Evolutionary conservation across 2,797 vertebrate species (phyloP), one percentile per base, ranked within the genome.

Genomic region (Enteromius argenteus): DNA sequence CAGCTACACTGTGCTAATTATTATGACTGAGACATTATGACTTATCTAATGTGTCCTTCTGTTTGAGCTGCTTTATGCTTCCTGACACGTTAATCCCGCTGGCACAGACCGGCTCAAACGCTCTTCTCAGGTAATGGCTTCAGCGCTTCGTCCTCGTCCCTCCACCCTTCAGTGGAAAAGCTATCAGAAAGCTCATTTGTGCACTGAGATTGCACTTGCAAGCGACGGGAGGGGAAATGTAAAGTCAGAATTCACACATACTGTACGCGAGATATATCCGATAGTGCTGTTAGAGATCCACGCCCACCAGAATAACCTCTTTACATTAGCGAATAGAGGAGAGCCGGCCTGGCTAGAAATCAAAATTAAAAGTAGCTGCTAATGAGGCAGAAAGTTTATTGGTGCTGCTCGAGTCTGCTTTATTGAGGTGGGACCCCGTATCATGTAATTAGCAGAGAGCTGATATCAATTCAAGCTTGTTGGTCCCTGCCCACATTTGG

Each of bases 371-470:
- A 79, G 80, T 66, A 78, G 78, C 85, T 77, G 83, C 69, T 86
- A 89, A 89, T 88, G 81, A 86, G 81, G 53, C 78, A 85, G 78
- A 88, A 81, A 73, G 84, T 84, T 87, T 84, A 87, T 83, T 87
- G 79, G 73, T 79, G 76, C 23, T 69, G 82, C 51, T 76, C 64
- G 19, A 49, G 69, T 80, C 75, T 51, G 69, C 84, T 80, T 89
- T 89, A 89, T 89, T 89, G 84, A 89, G 85, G 81, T 87, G 86
- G 86, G 88, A 89, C 69, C 1, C 64, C 39, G 79, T 56, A 86
- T 82, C 81, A 86, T 82, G 86, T 80, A 89, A 89, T 89, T 87
- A 84, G 86, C 14, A 64, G 75, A 84, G 72, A 67, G 81, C 32
- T 46, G 79, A 84, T 87, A 87, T 87, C 85, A 86, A 84, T 87